A percentile compares a stretch with the other conserved stretches of the same genome.
Conservation (phyloP, 2,888 invertebrate species). For the Anthophora plumipes region DNA sequence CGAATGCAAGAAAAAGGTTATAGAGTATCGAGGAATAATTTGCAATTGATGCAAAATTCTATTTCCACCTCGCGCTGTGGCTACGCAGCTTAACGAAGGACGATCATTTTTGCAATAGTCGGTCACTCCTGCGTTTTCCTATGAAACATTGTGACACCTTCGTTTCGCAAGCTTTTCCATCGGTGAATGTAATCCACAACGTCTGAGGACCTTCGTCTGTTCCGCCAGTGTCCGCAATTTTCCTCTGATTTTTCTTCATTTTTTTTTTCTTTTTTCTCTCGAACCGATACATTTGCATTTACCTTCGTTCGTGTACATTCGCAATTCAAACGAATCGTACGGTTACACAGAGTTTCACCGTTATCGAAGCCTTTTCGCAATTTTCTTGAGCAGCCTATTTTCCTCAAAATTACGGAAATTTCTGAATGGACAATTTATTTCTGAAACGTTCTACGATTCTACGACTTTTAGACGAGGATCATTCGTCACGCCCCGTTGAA, state of each 20-base stretch:
- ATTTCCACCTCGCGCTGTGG: conserved; percentile 6
- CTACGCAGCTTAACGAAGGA: conserved; percentile 41
- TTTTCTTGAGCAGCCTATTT: not conserved
- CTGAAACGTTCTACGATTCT: not conserved
- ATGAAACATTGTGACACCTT: conserved; percentile 57
- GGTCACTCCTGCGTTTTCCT: conserved; percentile 35
- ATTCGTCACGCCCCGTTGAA: not conserved
- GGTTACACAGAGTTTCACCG: not conserved
- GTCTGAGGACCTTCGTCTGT: conserved; percentile 38
- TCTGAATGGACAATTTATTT: too few species aligned
- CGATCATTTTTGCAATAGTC: conserved; percentile 49
- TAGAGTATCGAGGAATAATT: conserved; percentile 5
- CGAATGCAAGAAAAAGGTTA: not conserved
- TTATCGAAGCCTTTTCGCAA: not conserved
- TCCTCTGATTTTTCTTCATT: not conserved
- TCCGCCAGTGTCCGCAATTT: conserved; percentile 21
- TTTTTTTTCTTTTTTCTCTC: conserved; percentile 1
- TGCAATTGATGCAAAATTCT: conserved; percentile 18
- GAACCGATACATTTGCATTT: conserved; percentile 17
- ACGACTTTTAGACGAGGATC: not conserved
- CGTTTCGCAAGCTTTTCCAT: conserved; percentile 55
- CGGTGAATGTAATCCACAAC: conserved; percentile 45
- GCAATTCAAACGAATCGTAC: conserved; percentile 4
- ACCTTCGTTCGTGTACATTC: not conserved
- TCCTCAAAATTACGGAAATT: not conserved